phyloP scores from a whole-genome alignment of 1,140 invertebrate species.

The Zaprionus africanus region DNA sequence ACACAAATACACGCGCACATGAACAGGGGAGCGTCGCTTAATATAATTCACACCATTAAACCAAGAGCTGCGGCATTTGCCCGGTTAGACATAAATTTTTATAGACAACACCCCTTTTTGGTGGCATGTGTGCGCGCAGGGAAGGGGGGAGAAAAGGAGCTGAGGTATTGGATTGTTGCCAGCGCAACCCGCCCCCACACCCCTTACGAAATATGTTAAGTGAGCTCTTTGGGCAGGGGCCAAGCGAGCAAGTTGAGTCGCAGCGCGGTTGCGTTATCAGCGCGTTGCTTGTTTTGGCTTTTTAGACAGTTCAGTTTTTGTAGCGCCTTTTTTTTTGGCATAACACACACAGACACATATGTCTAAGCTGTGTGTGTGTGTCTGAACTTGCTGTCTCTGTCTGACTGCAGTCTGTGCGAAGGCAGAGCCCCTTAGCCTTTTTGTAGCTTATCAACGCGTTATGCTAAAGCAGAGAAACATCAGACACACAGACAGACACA shows the following conservation, averaged over 20 bases:
- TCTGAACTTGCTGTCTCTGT: constrained; percentile 46
- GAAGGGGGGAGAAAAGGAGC: background rate
- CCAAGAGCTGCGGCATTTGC: constrained; percentile 74
- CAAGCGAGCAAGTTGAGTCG: constrained; percentile 15
- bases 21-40: constrained; percentile 54
- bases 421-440: constrained; percentile 57
- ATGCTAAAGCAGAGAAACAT: constrained; percentile 52
- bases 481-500: constrained; percentile 25
- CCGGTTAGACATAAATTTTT: constrained; percentile 76
- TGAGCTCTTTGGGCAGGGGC: constrained; percentile 44
- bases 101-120: constrained; percentile 70
- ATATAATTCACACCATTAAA: constrained; percentile 83
- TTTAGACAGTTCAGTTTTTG: constrained; percentile 53
- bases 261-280: constrained; percentile 60
- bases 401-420: constrained; percentile 14
- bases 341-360: constrained; percentile 22
- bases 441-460: constrained; percentile 73
- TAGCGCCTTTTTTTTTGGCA: constrained; percentile 32
- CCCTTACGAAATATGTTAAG: constrained; percentile 71
- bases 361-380: background rate
- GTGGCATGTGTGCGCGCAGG: background rate
- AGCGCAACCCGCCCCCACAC: background rate
- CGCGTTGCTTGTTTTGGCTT: constrained; percentile 56
- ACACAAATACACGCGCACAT: constrained; percentile 8
- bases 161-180: background rate